Percentiles rank a stretch among this genome's conserved stretches.
phyloP scores from a whole-genome alignment of 2,888 invertebrate species.

The Rhagonycha fulva region DNA sequence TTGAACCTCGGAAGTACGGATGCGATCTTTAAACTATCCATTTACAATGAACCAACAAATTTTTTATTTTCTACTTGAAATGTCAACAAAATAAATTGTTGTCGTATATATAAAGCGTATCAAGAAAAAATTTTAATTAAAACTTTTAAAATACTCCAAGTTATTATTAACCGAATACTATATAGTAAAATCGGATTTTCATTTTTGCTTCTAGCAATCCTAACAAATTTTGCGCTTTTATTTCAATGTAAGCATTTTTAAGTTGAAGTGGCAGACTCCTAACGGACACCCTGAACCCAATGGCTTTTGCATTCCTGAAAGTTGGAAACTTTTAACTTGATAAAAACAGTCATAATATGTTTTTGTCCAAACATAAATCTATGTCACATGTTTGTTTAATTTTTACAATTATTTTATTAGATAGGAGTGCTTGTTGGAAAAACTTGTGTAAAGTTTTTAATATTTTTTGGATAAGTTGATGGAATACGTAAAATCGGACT shows the following conservation, averaged over 20 bases:
- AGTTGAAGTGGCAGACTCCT: neutral
- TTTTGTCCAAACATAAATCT: slow-evolving; percentile 1
- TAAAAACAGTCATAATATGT: neutral
- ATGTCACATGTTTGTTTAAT: neutral
- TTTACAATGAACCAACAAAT: slow-evolving; percentile 2
- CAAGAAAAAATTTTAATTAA: neutral
- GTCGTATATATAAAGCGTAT: neutral
- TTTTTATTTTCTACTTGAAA: neutral
- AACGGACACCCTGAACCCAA: neutral
- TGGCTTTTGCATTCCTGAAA: neutral
- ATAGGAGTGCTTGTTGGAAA: neutral
- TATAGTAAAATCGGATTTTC: neutral
- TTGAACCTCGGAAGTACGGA: slow-evolving; percentile 4
- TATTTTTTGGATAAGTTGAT: neutral
- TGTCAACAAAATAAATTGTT: slow-evolving; percentile 4
- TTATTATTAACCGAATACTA: neutral
- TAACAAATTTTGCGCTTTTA: neutral
- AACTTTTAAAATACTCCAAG: neutral
- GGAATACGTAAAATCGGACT: neutral
- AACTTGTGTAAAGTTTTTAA: neutral
- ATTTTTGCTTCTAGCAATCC: neutral
- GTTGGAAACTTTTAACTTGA: slow-evolving; percentile 1
- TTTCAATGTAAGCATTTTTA: neutral
- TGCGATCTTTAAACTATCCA: slow-evolving; percentile 3
- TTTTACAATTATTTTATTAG: neutral